Evolutionary conservation across 2,113 vertebrate species (phyloP).

Genomic region (Mungos mungo): DNA sequence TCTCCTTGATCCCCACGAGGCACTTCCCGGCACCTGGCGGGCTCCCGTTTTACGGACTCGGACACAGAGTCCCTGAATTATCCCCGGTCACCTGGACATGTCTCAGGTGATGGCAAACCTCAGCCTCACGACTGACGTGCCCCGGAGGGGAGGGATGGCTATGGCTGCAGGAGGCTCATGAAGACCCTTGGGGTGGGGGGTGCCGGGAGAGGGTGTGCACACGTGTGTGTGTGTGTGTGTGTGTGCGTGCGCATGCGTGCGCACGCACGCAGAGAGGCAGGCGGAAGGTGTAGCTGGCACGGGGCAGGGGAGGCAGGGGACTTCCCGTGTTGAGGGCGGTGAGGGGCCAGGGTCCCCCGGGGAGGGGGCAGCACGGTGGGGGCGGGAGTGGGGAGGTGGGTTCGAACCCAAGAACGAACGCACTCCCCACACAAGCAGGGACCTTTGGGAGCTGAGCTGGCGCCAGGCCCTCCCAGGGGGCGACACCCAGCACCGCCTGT

Average conservation of each 20-base stretch:
- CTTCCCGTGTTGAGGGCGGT: background rate
- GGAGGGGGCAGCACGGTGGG: background rate
- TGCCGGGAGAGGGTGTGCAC: accelerated
- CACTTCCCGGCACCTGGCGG: accelerated
- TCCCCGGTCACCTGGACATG: background rate
- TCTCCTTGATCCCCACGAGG: background rate
- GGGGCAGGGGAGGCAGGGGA: too few species aligned
- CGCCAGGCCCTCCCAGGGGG: background rate
- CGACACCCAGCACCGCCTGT: too few species aligned
- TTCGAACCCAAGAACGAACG: background rate
- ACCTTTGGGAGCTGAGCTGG: background rate
- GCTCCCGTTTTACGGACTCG: background rate
- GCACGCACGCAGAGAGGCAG: background rate
- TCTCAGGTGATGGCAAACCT: background rate
- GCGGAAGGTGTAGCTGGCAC: background rate
- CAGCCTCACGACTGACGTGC: too few species aligned
- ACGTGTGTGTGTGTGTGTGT: accelerated
- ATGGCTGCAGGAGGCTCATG: background rate
- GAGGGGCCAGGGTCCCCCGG: background rate
- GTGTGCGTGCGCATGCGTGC: background rate
- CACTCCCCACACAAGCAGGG: background rate
- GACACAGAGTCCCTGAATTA: too few species aligned
- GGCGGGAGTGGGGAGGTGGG: background rate
- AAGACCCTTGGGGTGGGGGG: too few species aligned
- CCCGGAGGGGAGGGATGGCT: background rate